A percentile compares a stretch with the other conserved stretches of the same genome.
Evolutionary conservation across 1,140 invertebrate species (phyloP).

Genomic region (Drosophila paulistorum): DNA sequence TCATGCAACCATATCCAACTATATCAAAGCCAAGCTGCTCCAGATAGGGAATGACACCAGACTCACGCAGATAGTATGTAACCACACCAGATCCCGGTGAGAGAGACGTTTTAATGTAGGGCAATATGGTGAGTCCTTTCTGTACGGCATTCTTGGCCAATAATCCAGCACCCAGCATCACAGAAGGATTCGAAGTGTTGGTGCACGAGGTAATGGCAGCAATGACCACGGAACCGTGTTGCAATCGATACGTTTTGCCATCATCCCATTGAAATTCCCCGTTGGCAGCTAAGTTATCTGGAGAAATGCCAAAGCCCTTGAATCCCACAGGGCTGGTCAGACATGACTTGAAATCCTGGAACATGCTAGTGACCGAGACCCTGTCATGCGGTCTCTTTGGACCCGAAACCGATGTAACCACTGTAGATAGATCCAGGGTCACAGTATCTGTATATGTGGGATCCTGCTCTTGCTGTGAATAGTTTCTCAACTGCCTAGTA

Average conservation of each 20-base stretch:
- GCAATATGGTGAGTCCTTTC: slow-evolving; percentile 92
- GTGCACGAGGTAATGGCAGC: slow-evolving; percentile 99
- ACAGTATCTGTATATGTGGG: slow-evolving; percentile 86
- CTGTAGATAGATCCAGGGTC: slow-evolving; percentile 93
- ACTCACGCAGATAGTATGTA: slow-evolving; percentile 95
- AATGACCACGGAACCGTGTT: slow-evolving; percentile 97
- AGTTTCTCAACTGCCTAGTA: slow-evolving; percentile 94
- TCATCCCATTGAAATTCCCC: slow-evolving; percentile 93
- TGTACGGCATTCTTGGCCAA: slow-evolving; percentile 97
- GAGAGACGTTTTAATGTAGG: slow-evolving; percentile 98
- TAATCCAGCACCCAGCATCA: slow-evolving; percentile 97
- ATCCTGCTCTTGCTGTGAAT: slow-evolving; percentile 89
- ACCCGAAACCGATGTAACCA: slow-evolving; percentile 97
- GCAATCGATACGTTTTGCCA: slow-evolving; percentile 91
- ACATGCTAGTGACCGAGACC: slow-evolving; percentile 95
- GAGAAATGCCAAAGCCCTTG: slow-evolving; percentile 94
- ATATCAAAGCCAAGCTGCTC: slow-evolving; percentile 96
- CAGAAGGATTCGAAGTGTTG: slow-evolving; percentile 98
- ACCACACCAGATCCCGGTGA: slow-evolving; percentile 99
- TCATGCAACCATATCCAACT: slow-evolving; percentile 99
- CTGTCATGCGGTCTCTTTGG: slow-evolving; percentile 98
- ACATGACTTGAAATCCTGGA: slow-evolving; percentile 93
- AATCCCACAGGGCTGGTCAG: slow-evolving; percentile 97
- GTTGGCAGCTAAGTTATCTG: slow-evolving; percentile 86
- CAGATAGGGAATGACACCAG: slow-evolving; percentile 93